phyloP scores from a whole-genome alignment of 2,888 invertebrate species.

The Plebejus argus region DNA sequence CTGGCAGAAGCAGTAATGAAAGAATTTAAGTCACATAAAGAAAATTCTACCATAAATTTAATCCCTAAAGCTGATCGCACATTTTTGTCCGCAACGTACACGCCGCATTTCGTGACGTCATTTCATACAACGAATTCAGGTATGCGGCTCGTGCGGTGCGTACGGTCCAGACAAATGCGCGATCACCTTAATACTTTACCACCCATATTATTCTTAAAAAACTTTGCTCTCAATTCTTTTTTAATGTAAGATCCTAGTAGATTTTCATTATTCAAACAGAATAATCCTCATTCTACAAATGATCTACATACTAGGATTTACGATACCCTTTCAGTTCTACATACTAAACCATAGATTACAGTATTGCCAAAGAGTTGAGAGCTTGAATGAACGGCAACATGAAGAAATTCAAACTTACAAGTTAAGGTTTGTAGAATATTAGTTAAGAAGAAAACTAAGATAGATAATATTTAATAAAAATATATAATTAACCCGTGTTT shows the following conservation, averaged over 20 bases:
- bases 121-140: too few relatives aligned
- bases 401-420: not conserved
- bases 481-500: slow-evolving; percentile 29
- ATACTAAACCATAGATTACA: not conserved
- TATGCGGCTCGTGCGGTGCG: too few relatives aligned
- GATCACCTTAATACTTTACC: not conserved
- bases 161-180: too few relatives aligned
- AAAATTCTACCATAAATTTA: slow-evolving; percentile 7
- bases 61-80: not conserved
- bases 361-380: slow-evolving; percentile 3
- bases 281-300: not conserved
- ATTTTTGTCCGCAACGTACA: too few relatives aligned
- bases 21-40: not conserved
- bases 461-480: slow-evolving; percentile 27
- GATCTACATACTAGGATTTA: not conserved
- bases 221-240: not conserved
- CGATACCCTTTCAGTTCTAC: not conserved
- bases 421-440: not conserved
- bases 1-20: not conserved
- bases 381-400: not conserved
- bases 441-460: slow-evolving; percentile 8
- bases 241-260: not conserved
- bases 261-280: not conserved
- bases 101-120: too few relatives aligned
- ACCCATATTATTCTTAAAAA: not conserved